Evolutionary conservation across 2,888 invertebrate species (phyloP), one percentile per base, ranked within the genome.

Genomic region (Cephus rjabovi): DNA sequence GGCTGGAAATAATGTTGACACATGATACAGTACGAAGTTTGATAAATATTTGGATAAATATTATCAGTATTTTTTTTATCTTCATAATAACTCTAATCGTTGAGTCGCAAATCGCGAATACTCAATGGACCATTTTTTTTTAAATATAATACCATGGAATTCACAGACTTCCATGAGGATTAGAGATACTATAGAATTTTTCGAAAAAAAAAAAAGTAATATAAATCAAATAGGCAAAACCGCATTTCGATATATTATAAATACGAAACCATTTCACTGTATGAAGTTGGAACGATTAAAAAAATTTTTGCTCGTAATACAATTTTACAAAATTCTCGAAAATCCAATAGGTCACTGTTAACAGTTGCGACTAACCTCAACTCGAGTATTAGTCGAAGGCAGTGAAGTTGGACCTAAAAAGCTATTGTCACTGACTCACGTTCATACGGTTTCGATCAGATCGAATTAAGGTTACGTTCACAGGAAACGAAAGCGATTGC

Each of bases 391-490:
- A 56, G 56, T 23, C 6, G 15, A 23, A 23, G 56, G 9, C 56
- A 56, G 9, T 33, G 84, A 83, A 84, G 84, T 86, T 81, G 83
- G 84, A 70, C 81, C 83, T 76, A 85, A 82, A 86, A 85, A 87
- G 83, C 84, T 81, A 81, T 85, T 84, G 84, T 85, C 86, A 86
- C 83, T 83, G 85, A 87, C 83, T 85, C 85, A 87, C 87, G 87
- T 83, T 85, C 81, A 83, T 89, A 89, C 84, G 88, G 88, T 87
- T 89, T 88, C 89, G 86, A 86, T 90, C 87, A 83, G 81, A 85
- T 86, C 83, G 85, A 89, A 89, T 89, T 89, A 88, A 84, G 86
- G 83, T 83, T 84, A 79, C 77, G 76, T 78, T 80, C 83, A 84
- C 81, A 83, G 82, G 74, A 79, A 56, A 79, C 79, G 79, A 84